These are phyloP conservation scores for Drosophila lacicola DNA, from an alignment of 2,888 invertebrate genomes.

Conservation along the genomic window DNA sequence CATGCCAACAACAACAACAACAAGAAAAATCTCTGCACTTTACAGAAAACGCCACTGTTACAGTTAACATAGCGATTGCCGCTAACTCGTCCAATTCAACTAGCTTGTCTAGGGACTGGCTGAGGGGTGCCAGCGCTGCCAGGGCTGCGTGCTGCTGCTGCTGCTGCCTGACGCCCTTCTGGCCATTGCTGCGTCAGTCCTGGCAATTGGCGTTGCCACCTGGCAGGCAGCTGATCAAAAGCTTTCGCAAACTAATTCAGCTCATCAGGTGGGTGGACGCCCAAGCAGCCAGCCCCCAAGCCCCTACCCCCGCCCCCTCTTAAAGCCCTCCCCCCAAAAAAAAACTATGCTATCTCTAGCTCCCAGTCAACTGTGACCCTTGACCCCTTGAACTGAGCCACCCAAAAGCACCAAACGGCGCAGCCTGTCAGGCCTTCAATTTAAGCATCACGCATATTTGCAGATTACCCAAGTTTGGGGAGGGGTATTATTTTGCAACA, in stretches of 20 bases:
- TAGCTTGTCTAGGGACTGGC: slow-evolving; percentile 39
- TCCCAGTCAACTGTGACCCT: slow-evolving; percentile 12
- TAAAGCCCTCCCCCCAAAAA: not conserved
- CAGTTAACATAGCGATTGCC: slow-evolving; percentile 50
- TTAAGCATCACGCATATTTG: slow-evolving; percentile 78
- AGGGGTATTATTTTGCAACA: slow-evolving; percentile 83
- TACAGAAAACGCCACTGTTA: slow-evolving; percentile 62
- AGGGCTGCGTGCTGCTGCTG: slow-evolving; percentile 30
- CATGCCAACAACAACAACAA: slow-evolving; percentile 13
- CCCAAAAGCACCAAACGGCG: slow-evolving; percentile 21
- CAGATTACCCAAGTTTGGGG: slow-evolving; percentile 85
- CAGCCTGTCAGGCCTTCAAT: slow-evolving; percentile 57
- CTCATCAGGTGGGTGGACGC: slow-evolving; percentile 80
- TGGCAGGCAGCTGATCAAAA: slow-evolving; percentile 70
- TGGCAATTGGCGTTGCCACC: slow-evolving; percentile 46
- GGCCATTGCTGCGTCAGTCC: slow-evolving; percentile 14
- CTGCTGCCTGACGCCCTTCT: slow-evolving; percentile 21
- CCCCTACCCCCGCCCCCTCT: not conserved
- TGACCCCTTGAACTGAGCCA: slow-evolving; percentile 8
- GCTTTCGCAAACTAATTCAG: slow-evolving; percentile 80
- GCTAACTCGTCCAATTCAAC: slow-evolving; percentile 12
- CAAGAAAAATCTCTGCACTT: slow-evolving; percentile 61
- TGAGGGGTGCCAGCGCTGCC: slow-evolving; percentile 17
- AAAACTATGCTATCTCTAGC: slow-evolving; percentile 14
- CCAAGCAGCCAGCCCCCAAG: slow-evolving; percentile 41